Evolutionary conservation across 2,888 invertebrate genomes (phyloP).

Genomic region (Cinara cedri): DNA sequence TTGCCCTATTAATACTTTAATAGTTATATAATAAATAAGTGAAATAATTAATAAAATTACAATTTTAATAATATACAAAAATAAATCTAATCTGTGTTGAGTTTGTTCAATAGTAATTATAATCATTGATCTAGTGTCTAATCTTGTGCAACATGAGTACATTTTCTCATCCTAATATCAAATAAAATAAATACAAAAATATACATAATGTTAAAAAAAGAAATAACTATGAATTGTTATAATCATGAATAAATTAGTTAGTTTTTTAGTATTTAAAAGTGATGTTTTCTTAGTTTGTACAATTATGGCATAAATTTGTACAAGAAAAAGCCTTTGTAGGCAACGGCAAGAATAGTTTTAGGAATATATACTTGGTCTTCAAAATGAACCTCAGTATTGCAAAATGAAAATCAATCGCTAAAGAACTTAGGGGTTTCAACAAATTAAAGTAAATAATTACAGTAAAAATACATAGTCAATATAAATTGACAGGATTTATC

Average conservation of each 20-base stretch:
- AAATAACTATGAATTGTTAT: conserved; percentile 4
- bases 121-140: conserved; percentile 38
- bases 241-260: conserved; percentile 39
- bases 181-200: conserved; percentile 59
- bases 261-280: background rate
- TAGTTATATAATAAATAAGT: background rate
- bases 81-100: conserved; percentile 35
- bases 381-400: background rate
- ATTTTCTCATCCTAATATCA: background rate
- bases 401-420: background rate
- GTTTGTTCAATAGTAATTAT: conserved; percentile 47
- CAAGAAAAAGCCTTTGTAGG: conserved; percentile 4
- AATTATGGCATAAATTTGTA: conserved; percentile 33
- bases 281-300: conserved; percentile 16
- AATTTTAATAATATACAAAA: conserved; percentile 33
- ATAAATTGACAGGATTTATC: conserved; percentile 43
- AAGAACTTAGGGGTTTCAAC: conserved; percentile 28
- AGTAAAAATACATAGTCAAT: conserved; percentile 17
- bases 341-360: conserved; percentile 44
- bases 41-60: conserved; percentile 26
- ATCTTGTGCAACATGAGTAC: conserved; percentile 18
- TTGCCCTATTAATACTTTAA: conserved; percentile 23
- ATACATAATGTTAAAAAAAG: conserved; percentile 17
- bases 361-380: conserved; percentile 26
- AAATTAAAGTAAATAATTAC: background rate